Evolutionary conservation across 2,797 vertebrate species (phyloP).

Genomic region (Dallia pectoralis): DNA sequence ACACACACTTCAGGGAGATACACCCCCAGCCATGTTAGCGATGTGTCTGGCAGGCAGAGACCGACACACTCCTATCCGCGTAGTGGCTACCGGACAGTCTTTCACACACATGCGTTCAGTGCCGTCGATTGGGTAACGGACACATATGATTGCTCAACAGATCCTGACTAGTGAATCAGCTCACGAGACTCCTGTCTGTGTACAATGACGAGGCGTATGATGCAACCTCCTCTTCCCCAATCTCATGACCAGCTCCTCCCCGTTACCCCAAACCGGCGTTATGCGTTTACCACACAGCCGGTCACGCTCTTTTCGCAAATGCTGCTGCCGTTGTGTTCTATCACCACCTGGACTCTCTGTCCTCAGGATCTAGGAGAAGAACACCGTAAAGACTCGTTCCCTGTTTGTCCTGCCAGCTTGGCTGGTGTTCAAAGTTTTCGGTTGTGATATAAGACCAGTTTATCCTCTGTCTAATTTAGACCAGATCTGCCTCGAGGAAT

Average conservation of each 20-base stretch:
- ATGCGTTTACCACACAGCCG: neutral
- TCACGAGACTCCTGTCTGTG: conserved; percentile 1
- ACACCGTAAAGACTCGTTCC: neutral
- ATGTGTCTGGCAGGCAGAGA: neutral
- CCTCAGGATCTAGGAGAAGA: neutral
- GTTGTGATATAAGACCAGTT: neutral
- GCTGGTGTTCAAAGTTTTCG: neutral
- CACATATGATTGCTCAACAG: conserved; percentile 7
- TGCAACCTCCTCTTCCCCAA: conserved; percentile 3
- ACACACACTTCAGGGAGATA: neutral
- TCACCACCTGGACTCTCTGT: neutral
- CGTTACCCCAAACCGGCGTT: neutral
- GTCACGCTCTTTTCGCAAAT: no score
- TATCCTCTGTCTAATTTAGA: neutral
- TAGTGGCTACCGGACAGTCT: neutral
- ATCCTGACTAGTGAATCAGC: neutral
- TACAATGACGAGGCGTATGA: neutral
- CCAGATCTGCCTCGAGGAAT: neutral
- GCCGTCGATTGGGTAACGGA: neutral
- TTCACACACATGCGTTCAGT: neutral
- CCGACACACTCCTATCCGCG: neutral
- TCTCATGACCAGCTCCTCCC: neutral
- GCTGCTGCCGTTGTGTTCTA: neutral
- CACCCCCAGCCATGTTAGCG: no score
- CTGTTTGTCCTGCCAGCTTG: neutral